Evolutionary conservation across 2,888 invertebrate species (phyloP).

Genomic region (Cremastinae sp.): DNA sequence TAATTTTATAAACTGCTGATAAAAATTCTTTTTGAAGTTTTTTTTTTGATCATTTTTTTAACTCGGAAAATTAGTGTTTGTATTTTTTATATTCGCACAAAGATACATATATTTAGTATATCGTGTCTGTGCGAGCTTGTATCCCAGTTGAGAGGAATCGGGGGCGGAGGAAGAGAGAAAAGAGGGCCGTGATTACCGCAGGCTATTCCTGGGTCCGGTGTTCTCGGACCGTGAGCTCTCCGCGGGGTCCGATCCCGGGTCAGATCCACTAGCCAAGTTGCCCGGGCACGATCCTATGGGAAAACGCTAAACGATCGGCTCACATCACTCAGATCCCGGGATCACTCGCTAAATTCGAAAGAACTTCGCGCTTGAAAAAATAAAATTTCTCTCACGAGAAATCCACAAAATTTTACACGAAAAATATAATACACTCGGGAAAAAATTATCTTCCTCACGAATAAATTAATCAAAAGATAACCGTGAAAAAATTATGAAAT

Average conservation of each 20-base stretch:
- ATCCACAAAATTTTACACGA: constrained; percentile 8
- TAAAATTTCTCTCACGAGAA: constrained; percentile 11
- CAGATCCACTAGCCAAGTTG: constrained; percentile 72
- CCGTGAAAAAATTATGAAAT: too few species aligned
- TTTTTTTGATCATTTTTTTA: too few species aligned
- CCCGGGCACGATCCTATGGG: constrained; percentile 71
- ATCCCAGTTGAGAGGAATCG: constrained; percentile 74
- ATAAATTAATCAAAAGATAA: not conserved
- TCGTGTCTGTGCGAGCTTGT: too few species aligned
- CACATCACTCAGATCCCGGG: constrained; percentile 78
- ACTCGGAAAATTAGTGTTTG: too few species aligned
- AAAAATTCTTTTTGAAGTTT: too few species aligned
- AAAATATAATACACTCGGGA: constrained; percentile 22
- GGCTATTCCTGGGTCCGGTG: constrained; percentile 76
- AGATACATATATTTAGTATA: constrained; percentile 58
- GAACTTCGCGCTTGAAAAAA: constrained; percentile 30
- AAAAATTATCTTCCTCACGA: too few species aligned
- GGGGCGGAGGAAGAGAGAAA: constrained; percentile 72
- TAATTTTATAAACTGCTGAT: too few species aligned
- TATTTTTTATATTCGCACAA: constrained; percentile 58
- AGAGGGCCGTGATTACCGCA: constrained; percentile 77
- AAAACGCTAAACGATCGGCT: constrained; percentile 80
- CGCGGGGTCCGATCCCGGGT: constrained; percentile 77
- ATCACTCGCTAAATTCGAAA: constrained; percentile 31
- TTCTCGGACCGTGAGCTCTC: constrained; percentile 66